phyloP scores from a whole-genome alignment of 2,888 invertebrate genomes.

The Halictus quadricinctus region DNA sequence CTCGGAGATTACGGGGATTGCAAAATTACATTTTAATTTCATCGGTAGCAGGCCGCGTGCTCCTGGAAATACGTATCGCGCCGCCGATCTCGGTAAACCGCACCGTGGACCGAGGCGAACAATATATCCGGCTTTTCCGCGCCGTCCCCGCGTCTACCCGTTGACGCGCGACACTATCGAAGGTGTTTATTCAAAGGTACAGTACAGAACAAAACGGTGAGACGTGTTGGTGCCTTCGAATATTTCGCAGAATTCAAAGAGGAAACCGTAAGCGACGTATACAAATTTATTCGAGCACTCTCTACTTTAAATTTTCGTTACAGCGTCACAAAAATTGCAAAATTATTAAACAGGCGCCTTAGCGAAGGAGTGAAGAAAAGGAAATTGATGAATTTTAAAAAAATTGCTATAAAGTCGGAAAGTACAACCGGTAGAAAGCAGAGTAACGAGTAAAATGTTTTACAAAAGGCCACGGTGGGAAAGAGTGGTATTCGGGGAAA shows the following conservation, averaged over 20 bases:
- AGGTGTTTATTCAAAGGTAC: not conserved
- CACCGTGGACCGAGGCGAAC: slow-evolving; percentile 14
- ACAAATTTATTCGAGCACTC: too few relatives aligned
- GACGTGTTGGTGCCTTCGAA: not conserved
- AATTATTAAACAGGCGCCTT: too few relatives aligned
- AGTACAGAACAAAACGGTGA: not conserved
- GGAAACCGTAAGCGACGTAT: too few relatives aligned
- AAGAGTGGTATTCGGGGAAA: not conserved
- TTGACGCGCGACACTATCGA: not conserved
- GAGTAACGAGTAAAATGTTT: not conserved
- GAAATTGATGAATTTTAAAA: not conserved
- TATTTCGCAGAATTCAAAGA: not conserved
- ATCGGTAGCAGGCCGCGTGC: slow-evolving; percentile 63
- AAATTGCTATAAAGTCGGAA: not conserved
- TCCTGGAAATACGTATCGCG: slow-evolving; percentile 18
- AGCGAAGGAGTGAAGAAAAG: too few relatives aligned
- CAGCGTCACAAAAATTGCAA: too few relatives aligned
- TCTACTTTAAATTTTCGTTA: too few relatives aligned
- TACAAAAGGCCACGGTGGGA: not conserved
- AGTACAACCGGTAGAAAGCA: not conserved
- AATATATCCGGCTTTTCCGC: slow-evolving; percentile 2
- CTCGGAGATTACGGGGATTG: slow-evolving; percentile 65
- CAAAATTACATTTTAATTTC: slow-evolving; percentile 80
- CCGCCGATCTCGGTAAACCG: slow-evolving; percentile 46
- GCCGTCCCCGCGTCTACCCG: not conserved